Percentiles rank a stretch among this genome's conserved stretches.
phyloP scores from a whole-genome alignment of 2,888 invertebrate genomes.

The Thymelicus sylvestris region DNA sequence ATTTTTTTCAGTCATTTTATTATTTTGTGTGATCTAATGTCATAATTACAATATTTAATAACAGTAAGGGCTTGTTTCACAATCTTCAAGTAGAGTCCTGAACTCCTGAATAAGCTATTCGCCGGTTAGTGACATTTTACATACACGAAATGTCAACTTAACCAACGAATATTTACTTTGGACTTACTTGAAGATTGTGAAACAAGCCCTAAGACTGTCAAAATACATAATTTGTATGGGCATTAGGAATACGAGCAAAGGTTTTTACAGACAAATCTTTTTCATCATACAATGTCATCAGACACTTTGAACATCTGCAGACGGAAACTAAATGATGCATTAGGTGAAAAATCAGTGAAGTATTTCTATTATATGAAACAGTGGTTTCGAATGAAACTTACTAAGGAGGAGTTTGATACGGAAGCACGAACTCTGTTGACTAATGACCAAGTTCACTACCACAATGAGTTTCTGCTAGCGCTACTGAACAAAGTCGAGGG shows the following conservation, averaged over 20 bases:
- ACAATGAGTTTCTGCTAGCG: constrained; percentile 93
- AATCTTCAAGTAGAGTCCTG: no score
- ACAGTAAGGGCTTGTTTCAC: no score
- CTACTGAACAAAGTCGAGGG: constrained; percentile 90
- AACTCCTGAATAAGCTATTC: no score
- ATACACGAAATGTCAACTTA: no score
- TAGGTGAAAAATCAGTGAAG: constrained; percentile 88
- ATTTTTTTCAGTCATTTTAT: no score
- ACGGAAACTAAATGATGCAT: constrained; percentile 85
- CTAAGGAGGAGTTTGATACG: constrained; percentile 93
- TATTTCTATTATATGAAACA: constrained; percentile 90
- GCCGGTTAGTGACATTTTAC: no score
- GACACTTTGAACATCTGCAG: constrained; percentile 84
- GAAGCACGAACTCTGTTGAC: constrained; percentile 90
- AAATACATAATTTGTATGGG: constrained; percentile 4
- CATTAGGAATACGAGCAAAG: background rate
- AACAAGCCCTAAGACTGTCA: no score
- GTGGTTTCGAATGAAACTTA: constrained; percentile 90
- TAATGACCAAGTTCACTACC: constrained; percentile 90
- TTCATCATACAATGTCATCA: constrained; percentile 57
- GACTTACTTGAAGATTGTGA: no score
- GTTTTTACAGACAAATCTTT: constrained; percentile 8
- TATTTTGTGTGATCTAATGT: no score
- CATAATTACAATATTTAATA: no score
- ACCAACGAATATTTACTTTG: no score